Conservation (phyloP, 2,113 vertebrate species). For the Channa argus region DNA sequence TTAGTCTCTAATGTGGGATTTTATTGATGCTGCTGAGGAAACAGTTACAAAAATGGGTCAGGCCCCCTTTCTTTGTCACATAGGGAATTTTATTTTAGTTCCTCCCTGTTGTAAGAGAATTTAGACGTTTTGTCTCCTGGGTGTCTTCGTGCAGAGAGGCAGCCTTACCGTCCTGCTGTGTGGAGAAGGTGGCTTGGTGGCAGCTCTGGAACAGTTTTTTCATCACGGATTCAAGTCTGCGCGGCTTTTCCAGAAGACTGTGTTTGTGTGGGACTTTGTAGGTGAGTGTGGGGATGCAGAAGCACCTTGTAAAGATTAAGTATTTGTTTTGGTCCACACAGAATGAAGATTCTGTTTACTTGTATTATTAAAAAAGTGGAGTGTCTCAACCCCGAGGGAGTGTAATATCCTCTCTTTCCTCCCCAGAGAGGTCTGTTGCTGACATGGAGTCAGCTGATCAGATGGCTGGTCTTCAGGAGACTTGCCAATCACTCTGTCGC, state of each 20-base stretch:
- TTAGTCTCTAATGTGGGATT: conserved; percentile 8
- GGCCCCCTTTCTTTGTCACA: no score
- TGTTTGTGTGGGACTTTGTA: conserved; percentile 97
- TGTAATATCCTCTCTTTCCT: not conserved
- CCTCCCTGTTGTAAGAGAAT: no score
- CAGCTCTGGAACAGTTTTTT: conserved; percentile 92
- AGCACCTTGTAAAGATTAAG: not conserved
- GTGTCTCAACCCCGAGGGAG: no score
- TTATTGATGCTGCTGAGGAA: not conserved
- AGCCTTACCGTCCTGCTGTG: conserved; percentile 93
- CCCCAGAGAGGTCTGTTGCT: conserved; percentile 69
- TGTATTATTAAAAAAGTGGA: no score
- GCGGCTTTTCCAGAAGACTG: conserved; percentile 93
- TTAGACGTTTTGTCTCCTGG: not conserved
- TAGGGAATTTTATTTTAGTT: no score
- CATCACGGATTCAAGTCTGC: conserved; percentile 92
- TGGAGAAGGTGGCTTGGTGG: conserved; percentile 90
- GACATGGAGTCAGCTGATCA: conserved; percentile 58
- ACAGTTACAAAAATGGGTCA: not conserved
- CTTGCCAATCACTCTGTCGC: conserved; percentile 88
- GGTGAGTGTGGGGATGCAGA: conserved; percentile 80
- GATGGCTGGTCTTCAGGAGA: conserved; percentile 85
- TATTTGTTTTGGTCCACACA: not conserved
- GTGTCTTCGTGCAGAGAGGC: conserved; percentile 85
- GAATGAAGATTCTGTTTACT: no score